Base-by-base conservation (phyloP, 2,888 invertebrate species). In the Agonopterix alstromeriana region DNA sequence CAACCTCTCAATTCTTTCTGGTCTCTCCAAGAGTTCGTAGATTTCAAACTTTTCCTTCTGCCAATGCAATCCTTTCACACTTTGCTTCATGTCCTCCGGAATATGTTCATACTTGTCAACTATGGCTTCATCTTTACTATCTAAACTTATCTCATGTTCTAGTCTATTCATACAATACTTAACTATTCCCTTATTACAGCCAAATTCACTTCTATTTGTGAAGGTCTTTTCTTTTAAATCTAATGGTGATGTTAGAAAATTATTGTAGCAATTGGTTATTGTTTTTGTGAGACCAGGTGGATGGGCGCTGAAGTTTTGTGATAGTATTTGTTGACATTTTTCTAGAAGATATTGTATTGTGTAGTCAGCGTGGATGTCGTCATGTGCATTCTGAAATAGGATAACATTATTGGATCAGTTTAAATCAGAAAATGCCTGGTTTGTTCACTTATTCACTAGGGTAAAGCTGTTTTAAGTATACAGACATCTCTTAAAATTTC, bases 1-100 rank as follows among this genome's bases (percentile, higher is more conserved):
- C 1, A 91, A 53, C 35, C 92, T 78, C 8, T 89, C 77, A 51
- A 92, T 78, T 47, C 90, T 85, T 3, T 85, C 81, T 8, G 56
- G 58, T 48, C 82, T 74, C 0, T 70, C 59, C 4, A 84, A 63
- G 27, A 77, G 60, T 62, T 89, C 87, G 66, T 64, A 85, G 43
- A 85, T 78, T 64, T 86, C 82, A 57, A 81, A 73, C 51, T 77
- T 82, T 50, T 82, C 76, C 53, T 84, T 85, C 52, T 83, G 77
- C 82, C 81, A 86, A 61, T 83, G 75, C 36, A 80, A 51, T 1
- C 80, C 83, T 65, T 71, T 71, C 0, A 87, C 66, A 56, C 65
- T 77, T 50, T 77, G 64, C 52, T 64, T 73, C 72, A 83, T 77
- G 54, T 81, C 78, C 56, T 73, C 70, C 8, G 82, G 82, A 51